These are phyloP conservation scores for Hydraecia micacea DNA, from an alignment of 2,888 invertebrate species.

Conservation along the genomic window DNA sequence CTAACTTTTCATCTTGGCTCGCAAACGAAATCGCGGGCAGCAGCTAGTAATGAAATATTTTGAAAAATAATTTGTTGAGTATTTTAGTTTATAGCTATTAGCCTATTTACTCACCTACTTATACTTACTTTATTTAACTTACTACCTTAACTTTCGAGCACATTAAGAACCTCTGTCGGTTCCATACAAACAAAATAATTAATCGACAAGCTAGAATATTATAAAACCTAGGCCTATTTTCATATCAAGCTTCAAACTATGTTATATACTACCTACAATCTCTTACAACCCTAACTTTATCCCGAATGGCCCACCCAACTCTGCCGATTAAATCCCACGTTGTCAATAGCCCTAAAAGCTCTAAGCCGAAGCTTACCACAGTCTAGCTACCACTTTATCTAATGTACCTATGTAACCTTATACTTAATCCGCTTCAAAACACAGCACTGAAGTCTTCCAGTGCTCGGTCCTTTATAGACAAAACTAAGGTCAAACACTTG, in stretches of 20 bases:
- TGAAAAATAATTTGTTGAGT: background rate
- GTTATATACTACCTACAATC: background rate
- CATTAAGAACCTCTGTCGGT: background rate
- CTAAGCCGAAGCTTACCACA: constrained; percentile 2
- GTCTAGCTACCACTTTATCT: constrained; percentile 22
- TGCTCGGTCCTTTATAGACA: constrained; percentile 16
- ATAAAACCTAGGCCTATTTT: background rate
- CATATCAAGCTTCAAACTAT: background rate
- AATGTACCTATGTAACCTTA: constrained; percentile 27
- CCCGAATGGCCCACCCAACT: background rate
- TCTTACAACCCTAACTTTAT: background rate
- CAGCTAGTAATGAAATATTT: background rate
- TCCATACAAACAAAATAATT: background rate
- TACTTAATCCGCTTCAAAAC: background rate
- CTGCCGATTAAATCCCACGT: background rate
- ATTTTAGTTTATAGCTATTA: background rate
- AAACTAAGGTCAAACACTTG: constrained; percentile 27
- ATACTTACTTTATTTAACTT: background rate
- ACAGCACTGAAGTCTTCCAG: constrained; percentile 11
- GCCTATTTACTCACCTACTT: background rate
- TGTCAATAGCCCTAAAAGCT: constrained; percentile 35
- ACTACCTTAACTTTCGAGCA: background rate
- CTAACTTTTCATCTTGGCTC: background rate
- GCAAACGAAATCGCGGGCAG: background rate
- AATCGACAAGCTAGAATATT: background rate